Evolutionary conservation across 1,140 invertebrate genomes (phyloP), one percentile per base, ranked within the genome.

Genomic region (Neelides sp.): DNA sequence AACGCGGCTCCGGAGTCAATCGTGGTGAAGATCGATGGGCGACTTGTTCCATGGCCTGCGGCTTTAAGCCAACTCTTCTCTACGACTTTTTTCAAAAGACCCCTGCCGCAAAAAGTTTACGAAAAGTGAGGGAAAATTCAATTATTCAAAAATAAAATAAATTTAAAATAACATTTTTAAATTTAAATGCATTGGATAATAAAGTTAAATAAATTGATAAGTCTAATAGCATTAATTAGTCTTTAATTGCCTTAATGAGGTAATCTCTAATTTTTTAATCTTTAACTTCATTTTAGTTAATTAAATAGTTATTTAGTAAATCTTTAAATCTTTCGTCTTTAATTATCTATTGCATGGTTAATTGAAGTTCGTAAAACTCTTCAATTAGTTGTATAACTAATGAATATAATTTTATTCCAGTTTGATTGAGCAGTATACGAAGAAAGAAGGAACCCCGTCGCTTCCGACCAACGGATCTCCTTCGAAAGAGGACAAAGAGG

Each of bases 51-150:
- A 63, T 95, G 91, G 89, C 68, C 78, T 46, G 78, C 80, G 35
- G 91, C 90, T 51, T 82, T 80, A 52, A 85, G 91, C 12, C 80
- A 92, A 59, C 74, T 97, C 51, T 76, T 94, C 62, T 85, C 83
- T 42, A 71, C 85, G 32, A 75, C 87, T 20, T 77, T 82, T 50
- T 97, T 83, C 71, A 78, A 89, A 63, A 78, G 85, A 61, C 78
- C 82, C 48, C 70, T 96, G 56, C 80, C 86, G 5, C 73, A 37
- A 12, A 27, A 39, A 8, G 44, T 60, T 32, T 51, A 57, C 24
- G 42, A 57, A 26, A 54, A 32, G 56, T 58, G 41, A 52, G 40
- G 3, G 17, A 52, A 32, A 15, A 8, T 22, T 35, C 13, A 41
- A 39, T 17, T 17, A 39, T 15, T 48, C 19, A 10, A 13, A 26